phyloP scores from a whole-genome alignment of 2,888 invertebrate genomes.

The Lasiommata megera region DNA sequence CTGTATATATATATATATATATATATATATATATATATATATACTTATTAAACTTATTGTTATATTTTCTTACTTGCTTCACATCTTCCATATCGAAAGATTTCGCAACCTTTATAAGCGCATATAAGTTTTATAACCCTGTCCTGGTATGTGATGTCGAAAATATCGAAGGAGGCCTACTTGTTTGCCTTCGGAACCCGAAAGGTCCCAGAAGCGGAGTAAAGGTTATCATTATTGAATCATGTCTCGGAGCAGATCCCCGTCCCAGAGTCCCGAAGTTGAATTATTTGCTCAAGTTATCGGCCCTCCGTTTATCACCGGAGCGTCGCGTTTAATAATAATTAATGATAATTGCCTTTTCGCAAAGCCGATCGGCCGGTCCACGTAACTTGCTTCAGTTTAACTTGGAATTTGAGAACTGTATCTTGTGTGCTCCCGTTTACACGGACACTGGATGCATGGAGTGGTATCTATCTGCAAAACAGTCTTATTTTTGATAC shows the following conservation, averaged over 20 bases:
- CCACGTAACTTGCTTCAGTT: conserved; percentile 79
- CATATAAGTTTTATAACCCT: too few relatives aligned
- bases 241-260: conserved; percentile 19
- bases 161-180: too few relatives aligned
- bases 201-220: background rate
- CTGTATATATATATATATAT: too few relatives aligned
- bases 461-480: conserved; percentile 36
- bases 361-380: conserved; percentile 80
- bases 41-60: too few relatives aligned
- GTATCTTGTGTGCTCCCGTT: conserved; percentile 73
- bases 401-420: conserved; percentile 80
- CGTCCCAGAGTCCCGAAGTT: conserved; percentile 38
- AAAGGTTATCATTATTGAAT: conserved; percentile 23
- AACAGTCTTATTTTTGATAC: too few relatives aligned
- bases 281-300: conserved; percentile 79
- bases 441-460: conserved; percentile 39
- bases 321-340: conserved; percentile 80
- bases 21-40: too few relatives aligned
- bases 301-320: conserved; percentile 74
- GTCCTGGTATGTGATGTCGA: too few relatives aligned
- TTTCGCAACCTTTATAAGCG: too few relatives aligned
- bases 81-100: too few relatives aligned
- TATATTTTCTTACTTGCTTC: too few relatives aligned
- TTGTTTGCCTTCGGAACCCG: background rate
- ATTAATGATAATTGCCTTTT: conserved; percentile 80